A percentile compares a stretch with the other conserved stretches of the same genome.
These are phyloP conservation scores for Seriola aureovittata DNA, from an alignment of 2,113 vertebrate genomes.

Conservation along the genomic window DNA sequence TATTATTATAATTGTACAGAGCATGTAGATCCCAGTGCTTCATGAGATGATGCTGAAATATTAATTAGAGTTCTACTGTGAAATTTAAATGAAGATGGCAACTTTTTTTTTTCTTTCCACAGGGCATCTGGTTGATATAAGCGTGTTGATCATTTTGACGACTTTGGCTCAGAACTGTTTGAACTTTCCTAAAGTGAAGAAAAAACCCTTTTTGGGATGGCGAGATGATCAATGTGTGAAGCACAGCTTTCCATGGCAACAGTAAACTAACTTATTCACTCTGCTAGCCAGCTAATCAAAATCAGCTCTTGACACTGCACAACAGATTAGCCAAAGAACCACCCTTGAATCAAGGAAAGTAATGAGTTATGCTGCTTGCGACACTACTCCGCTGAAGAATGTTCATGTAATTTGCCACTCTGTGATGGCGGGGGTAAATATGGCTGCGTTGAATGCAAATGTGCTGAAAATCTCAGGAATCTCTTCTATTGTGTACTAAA, in stretches of 20 bases:
- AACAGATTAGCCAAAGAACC: constrained; percentile 57
- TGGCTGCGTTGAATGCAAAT: constrained; percentile 32
- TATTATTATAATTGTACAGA: background rate
- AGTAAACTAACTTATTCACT: constrained; percentile 23
- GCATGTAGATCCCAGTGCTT: background rate
- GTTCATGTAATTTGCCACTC: constrained; percentile 45
- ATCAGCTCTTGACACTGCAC: constrained; percentile 55
- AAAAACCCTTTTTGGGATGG: constrained; percentile 14
- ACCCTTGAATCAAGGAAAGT: constrained; percentile 58
- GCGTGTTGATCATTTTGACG: constrained; percentile 15
- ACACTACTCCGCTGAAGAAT: constrained; percentile 53
- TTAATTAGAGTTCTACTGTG: background rate
- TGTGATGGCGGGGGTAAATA: constrained; percentile 41
- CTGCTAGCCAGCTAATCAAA: constrained; percentile 40
- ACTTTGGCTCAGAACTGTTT: constrained; percentile 20
- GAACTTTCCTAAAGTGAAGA: background rate
- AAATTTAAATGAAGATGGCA: constrained; percentile 8
- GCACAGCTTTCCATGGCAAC: constrained; percentile 56
- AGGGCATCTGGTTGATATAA: background rate
- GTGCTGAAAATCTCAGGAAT: constrained; percentile 12
- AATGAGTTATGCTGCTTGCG: constrained; percentile 40
- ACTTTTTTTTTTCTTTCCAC: background rate
- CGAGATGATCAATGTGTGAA: constrained; percentile 39
- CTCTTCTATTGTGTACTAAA: constrained; percentile 6
- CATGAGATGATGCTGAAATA: background rate